phyloP scores from a whole-genome alignment of 2,888 invertebrate species.

The Hypolimnas misippus region DNA sequence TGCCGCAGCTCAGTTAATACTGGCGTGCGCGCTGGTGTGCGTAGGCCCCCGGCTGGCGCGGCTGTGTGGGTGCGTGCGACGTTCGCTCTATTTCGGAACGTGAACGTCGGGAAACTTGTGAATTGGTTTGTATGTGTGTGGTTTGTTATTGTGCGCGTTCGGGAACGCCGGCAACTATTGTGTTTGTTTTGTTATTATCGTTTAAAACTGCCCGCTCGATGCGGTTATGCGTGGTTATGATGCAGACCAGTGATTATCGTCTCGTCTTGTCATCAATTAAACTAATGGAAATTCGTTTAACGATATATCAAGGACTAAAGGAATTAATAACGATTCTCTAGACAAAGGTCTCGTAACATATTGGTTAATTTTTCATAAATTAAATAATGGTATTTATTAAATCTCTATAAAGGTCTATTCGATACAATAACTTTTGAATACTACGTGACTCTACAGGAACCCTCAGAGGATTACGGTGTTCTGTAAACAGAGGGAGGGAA shows the following conservation, averaged over 20 bases:
- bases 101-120: slow-evolving; percentile 68
- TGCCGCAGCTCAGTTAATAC: slow-evolving; percentile 54
- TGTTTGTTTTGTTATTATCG: slow-evolving; percentile 79
- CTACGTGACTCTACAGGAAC: slow-evolving; percentile 50
- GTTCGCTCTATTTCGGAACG: slow-evolving; percentile 66
- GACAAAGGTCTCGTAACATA: not conserved
- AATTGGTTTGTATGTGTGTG: slow-evolving; percentile 73
- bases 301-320: not conserved
- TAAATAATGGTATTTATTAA: not conserved
- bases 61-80: slow-evolving; percentile 57
- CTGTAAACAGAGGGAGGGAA: slow-evolving; percentile 63
- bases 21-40: slow-evolving; percentile 56
- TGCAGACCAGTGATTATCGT: slow-evolving; percentile 11
- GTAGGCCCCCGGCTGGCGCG: slow-evolving; percentile 44
- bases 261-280: slow-evolving; percentile 22
- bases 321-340: not conserved
- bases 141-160: slow-evolving; percentile 62
- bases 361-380: not conserved
- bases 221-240: slow-evolving; percentile 20
- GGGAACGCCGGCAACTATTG: slow-evolving; percentile 59
- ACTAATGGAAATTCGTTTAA: not conserved
- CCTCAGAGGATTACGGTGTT: slow-evolving; percentile 54
- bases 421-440: slow-evolving; percentile 44
- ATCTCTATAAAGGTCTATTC: slow-evolving; percentile 27
- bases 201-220: slow-evolving; percentile 48